phyloP scores from a whole-genome alignment of 2,113 vertebrate species.

The Micronycteris hirsuta region DNA sequence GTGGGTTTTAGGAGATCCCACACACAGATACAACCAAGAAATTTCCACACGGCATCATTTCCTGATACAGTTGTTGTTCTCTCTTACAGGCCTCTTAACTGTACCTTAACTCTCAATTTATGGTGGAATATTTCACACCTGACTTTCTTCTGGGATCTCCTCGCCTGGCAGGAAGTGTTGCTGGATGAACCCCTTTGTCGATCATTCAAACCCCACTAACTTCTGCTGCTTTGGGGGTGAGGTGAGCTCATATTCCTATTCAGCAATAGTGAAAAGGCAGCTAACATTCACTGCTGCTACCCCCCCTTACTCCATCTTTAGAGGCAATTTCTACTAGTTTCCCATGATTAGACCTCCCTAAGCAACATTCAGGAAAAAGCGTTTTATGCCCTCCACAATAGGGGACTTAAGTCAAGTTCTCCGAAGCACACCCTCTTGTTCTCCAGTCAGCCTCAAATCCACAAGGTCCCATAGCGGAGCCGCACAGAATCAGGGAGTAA shows the following conservation, averaged over 20 bases:
- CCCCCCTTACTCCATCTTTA: neutral
- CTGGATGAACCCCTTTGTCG: neutral
- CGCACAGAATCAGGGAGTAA: neutral
- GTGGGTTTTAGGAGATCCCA: neutral
- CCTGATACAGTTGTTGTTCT: too few relatives aligned
- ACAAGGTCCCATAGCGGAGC: neutral
- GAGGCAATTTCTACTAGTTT: neutral
- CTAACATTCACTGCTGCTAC: neutral
- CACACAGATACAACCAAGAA: neutral
- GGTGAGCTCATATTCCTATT: neutral
- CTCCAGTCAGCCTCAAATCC: neutral
- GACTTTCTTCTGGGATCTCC: neutral
- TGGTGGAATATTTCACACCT: neutral
- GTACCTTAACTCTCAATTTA: neutral
- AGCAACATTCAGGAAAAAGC: neutral
- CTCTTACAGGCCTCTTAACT: neutral
- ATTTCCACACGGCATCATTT: neutral
- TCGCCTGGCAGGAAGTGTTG: too few relatives aligned
- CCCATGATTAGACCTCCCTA: neutral
- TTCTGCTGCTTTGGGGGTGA: neutral
- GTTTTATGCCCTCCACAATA: neutral
- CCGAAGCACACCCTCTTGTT: neutral
- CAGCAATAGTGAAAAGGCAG: neutral
- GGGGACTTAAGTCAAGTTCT: neutral
- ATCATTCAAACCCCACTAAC: neutral